Evolutionary conservation across 2,888 invertebrate genomes (phyloP).

Genomic region (Polia nebulosa): DNA sequence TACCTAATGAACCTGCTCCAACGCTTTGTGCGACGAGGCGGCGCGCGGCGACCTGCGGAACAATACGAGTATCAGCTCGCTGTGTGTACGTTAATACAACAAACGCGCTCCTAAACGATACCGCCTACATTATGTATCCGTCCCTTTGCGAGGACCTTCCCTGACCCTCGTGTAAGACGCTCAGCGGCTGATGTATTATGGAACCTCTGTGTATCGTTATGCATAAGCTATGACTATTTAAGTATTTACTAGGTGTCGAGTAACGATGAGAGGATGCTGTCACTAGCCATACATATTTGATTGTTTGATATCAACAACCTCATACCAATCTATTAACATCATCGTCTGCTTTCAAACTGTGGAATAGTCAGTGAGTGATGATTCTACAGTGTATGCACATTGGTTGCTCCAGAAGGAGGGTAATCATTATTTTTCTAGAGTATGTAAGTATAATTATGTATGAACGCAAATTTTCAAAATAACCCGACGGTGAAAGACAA

Average conservation of each 20-base stretch:
- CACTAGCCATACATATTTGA: conserved; percentile 41
- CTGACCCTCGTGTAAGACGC: conserved; percentile 35
- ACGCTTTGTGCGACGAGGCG: conserved; percentile 14
- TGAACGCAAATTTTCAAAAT: too few species aligned
- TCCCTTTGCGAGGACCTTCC: conserved; percentile 3
- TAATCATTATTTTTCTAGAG: too few species aligned
- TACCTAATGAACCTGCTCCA: conserved; percentile 42
- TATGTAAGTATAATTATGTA: too few species aligned
- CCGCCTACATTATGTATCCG: conserved; percentile 24
- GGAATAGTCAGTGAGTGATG: not conserved
- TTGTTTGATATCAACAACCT: conserved; percentile 11
- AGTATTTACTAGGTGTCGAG: conserved; percentile 25
- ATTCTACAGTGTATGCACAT: not conserved
- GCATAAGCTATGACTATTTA: conserved; percentile 45
- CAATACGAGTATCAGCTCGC: conserved; percentile 47
- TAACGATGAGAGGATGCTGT: conserved; percentile 27
- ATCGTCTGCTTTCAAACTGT: conserved; percentile 3
- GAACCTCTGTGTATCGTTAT: conserved; percentile 28
- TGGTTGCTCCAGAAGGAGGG: too few species aligned
- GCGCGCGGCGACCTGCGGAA: not conserved
- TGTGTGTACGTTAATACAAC: conserved; percentile 15
- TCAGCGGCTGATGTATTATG: conserved; percentile 17
- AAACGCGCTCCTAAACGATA: conserved; percentile 20
- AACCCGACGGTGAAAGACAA: too few species aligned
- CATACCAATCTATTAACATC: not conserved